Evolutionary conservation across 1,140 invertebrate species (phyloP), one percentile per base, ranked within the genome.

Genomic region (Drosophila repletoides): DNA sequence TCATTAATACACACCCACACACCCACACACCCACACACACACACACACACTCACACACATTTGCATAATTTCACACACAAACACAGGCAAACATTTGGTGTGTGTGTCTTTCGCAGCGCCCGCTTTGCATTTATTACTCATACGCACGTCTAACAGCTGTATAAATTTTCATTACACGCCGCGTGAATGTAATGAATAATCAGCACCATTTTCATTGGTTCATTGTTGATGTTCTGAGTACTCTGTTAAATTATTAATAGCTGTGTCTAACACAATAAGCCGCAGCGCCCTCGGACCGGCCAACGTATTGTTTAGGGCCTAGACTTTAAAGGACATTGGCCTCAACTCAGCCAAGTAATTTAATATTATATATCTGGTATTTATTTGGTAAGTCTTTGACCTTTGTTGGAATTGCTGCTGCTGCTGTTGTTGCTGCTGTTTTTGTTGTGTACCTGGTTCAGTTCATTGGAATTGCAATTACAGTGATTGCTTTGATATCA

Each of bases 91-190:
- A 40, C 7, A 38, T 14, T 5, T 68, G 49, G 31, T 5, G n/a
- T 17, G 43, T 24, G 29, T 63, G n/a, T 1, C 38, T 33, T 70
- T 58, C 3, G 58, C 26, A 38, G 33, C 24, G 48, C 31, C 31
- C 38, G 75, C 26, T 81, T 58, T 75, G 67, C 67, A 79, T 86
- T 84, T 86, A 86, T 83, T 83, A 83, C 79, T 84, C 79, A 83
- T 84, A 80, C 80, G 81, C 80, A 80, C 72, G 66, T 65, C 80
- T 80, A 86, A 74, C 74, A 86, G 79, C 80, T 80, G 80, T 76
- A 84, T 72, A 86, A 61, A 84, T 84, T 86, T 84, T 84, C 80
- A 86, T 86, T 86, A 76, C 75, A 71, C 33, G 73, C 52, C 66
- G 60, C 66, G 67, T 72, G 58, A 64, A 71, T 56, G 80, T 72